Evolutionary conservation across 2,797 vertebrate genomes (phyloP).

Genomic region (Hozukius guyotensis): DNA sequence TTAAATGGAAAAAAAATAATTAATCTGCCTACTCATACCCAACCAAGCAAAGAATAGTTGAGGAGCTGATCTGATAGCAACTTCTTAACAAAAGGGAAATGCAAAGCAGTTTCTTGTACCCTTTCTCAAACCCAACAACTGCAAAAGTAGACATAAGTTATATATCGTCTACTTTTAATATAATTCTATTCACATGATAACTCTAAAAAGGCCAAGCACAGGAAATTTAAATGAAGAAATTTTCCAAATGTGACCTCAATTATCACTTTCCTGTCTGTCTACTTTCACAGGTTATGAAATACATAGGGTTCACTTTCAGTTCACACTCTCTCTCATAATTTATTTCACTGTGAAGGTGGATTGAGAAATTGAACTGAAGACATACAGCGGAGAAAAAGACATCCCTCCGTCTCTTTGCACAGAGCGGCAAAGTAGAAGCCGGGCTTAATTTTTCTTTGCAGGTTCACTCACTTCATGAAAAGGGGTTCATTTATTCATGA

Average conservation of each 20-base stretch:
- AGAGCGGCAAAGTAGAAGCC: neutral
- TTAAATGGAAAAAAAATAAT: neutral
- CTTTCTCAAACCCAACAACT: neutral
- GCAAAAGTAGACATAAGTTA: neutral
- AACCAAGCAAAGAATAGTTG: neutral
- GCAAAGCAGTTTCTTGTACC: neutral
- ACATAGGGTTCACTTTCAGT: constrained; percentile 29
- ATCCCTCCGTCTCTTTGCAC: constrained; percentile 4
- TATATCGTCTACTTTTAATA: neutral
- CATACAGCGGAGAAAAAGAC: neutral
- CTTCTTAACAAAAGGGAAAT: neutral
- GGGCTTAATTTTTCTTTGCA: constrained; percentile 21
- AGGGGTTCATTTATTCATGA: neutral
- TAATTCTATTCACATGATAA: neutral
- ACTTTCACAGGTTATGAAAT: neutral
- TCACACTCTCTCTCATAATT: constrained; percentile 15
- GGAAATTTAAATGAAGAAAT: neutral
- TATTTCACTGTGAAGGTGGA: constrained; percentile 8
- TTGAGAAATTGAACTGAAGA: constrained; percentile 15
- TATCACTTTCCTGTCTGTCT: neutral
- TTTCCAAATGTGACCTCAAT: constrained; percentile 4
- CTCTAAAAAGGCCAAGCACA: neutral
- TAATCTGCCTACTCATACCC: neutral
- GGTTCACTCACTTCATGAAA: neutral
- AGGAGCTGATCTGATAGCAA: neutral